Base-by-base conservation (phyloP, 2,888 invertebrate species). In the Troglohyphantes excavatus region DNA sequence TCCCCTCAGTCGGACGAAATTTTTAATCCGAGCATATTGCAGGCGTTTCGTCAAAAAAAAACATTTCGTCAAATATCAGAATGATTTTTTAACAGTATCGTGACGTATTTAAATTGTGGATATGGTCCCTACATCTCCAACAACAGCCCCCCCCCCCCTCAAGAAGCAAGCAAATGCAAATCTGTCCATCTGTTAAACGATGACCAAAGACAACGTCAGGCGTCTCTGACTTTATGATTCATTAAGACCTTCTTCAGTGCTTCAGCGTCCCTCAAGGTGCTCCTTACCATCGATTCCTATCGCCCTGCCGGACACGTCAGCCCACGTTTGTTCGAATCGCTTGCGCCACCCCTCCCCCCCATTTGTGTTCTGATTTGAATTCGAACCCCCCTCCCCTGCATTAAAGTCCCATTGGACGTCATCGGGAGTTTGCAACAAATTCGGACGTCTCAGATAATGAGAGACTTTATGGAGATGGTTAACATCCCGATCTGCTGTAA, bases 221-320 rank as follows among this genome's bases (percentile, higher is more conserved):
- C 61, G 43, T 79, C 87, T 81, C 53, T 87, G 79, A 86, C 86
- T 86, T 86, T 81, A 87, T 81, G 79, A 87, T 79, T 87, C 79
- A 87, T 79, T 79, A 79, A 87, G 65, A 73, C 65, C 87, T 87
- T 87, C 87, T 87, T 87, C 86, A 46, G 63, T n/a, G 68, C 67
- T 23, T 29, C 65, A 11, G 21, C 9, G 27, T 76, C 67, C 76
- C 76, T 19, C 13, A 53, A 78, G 78, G 86, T 78, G 43, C 67
- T 6, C 23, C 17, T 39, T 17, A 13, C 27, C 21, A 85, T 78
- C 78, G 86, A 86, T 86, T 86, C 68, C 21, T 33, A 23, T 9
- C 76, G 33, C 73, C 6, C 46, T 67, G 43, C 39, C 27, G 82
- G 29, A 53, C 72, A 68, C 53, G 81, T 59, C 84, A 65, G 21